These are phyloP conservation scores for Esox masquinongy DNA, from an alignment of 2,797 vertebrate species.

Conservation along the genomic window DNA sequence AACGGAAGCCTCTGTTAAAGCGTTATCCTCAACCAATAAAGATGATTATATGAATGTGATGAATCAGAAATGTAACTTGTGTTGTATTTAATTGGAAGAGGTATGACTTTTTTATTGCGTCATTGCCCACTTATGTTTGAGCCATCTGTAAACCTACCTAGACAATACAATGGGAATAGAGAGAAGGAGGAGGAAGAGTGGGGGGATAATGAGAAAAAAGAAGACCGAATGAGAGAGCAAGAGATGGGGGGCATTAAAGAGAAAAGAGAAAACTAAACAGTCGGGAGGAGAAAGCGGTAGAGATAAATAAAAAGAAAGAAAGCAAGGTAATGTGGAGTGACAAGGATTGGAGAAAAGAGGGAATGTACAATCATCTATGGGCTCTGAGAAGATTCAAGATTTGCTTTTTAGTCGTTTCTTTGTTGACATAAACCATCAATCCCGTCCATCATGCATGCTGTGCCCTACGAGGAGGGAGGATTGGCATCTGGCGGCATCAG, in stretches of 20 bases:
- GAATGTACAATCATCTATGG: conserved; percentile 11
- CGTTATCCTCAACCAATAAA: too few species aligned
- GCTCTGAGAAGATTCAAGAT: conserved; percentile 23
- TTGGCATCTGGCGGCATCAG: conserved; percentile 64
- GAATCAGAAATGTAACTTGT: too few species aligned
- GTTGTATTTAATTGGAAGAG: too few species aligned
- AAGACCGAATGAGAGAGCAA: not conserved
- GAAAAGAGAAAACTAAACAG: not conserved
- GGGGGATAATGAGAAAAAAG: not conserved
- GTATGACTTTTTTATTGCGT: too few species aligned
- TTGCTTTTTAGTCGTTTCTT: conserved; percentile 36
- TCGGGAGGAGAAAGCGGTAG: not conserved
- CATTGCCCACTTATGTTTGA: not conserved
- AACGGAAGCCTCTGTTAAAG: too few species aligned
- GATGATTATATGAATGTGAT: too few species aligned
- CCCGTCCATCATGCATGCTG: conserved; percentile 51
- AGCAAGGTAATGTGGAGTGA: not conserved
- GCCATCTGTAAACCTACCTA: conserved; percentile 5
- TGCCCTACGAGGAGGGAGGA: conserved; percentile 52
- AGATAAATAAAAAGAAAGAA: not conserved
- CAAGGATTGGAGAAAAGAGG: not conserved
- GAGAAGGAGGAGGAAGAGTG: not conserved
- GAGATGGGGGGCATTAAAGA: conserved; percentile 12
- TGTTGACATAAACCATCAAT: conserved; percentile 54
- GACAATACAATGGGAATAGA: not conserved